Evolutionary conservation across 1,140 invertebrate species (phyloP), one percentile per base, ranked within the genome.

Genomic region (Drosophila kurseongensis): DNA sequence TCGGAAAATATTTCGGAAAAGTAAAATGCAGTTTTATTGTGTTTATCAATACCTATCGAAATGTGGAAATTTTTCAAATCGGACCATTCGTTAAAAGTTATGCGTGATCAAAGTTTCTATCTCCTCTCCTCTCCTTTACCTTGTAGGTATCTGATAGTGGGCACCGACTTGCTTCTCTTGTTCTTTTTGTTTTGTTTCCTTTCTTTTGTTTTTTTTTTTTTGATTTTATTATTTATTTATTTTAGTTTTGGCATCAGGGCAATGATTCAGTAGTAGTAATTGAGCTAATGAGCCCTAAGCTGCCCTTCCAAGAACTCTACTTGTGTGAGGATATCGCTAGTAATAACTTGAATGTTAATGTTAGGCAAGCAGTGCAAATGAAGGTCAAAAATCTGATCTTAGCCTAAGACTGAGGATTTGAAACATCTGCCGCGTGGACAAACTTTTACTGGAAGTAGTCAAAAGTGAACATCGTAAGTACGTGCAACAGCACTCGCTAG

Each of bases 201-300:
- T 12, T 4, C 23, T 29, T 12, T 4, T 4, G 23, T 23, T 23
- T 4, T 58, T 16, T 45, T 35, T 38, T 29, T 27, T 45, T 9
- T 47, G 8, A 45, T 47, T 62, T 59, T 27, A 4, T 44, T 41
- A 2, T 38, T 40, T 62, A 14, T 68, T 50, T 47, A 14, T 50
- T 32, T 52, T 50, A 50, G 27, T 44, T 58, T 80, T 80, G 66
- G 76, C 73, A 81, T 66, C 78, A 45, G 56, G 40, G 72, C 71
- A 74, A 55, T 54, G 57, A 54, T 41, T 44, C 38, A 55, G 36
- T 55, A 23, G 40, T 61, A 42, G 29, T 42, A 27, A 60, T 63
- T 44, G 32, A 72, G 55, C 52, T 29, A 72, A 59, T 29, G 27
- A 51, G 75, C 66, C 71, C 56, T 38, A 45, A 56, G 75, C 63